Base-by-base conservation (phyloP, 2,888 invertebrate species). In the Cetonia aurata region DNA sequence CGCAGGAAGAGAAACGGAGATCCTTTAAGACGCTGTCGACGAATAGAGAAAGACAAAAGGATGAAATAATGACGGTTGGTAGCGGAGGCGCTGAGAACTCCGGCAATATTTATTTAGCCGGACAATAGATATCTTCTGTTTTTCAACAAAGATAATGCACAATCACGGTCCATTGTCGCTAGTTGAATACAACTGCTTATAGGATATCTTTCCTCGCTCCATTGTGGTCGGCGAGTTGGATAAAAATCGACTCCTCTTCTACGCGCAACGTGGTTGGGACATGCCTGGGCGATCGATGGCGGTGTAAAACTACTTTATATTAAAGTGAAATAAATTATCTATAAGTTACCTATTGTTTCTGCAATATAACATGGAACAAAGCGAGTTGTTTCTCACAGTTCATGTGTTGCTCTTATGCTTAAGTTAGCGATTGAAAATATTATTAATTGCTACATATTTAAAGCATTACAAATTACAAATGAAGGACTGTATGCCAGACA, bases 91-190 rank as follows among this genome's bases (percentile, higher is more conserved):
- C 71, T 67, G 71, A 67, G 71, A 71, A 71, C 72, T 66, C 41
- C 59, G 78, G 78, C 76, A 80, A 81, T 81, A 81, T 81, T 81
- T 81, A 81, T 81, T 79, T 80, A 79, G 78, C 75, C 77, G 76
- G 77, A 81, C 81, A 81, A 81, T 81, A 79, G 80, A 79, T 79
- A 79, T 80, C 80, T 78, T 79, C 76, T 77, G 78, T 80, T 80
- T 79, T 77, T 74, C 77, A 80, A 79, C 79, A 79, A 77, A 81
- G 81, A 81, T 82, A 81, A 74, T 79, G 81, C 82, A 79, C 78
- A 79, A 80, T 82, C 82, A 81, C 80, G 80, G 79, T 79, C 79
- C 78, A 80, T 81, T 81, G 82, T 81, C 81, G 77, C 80, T 76
- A 76, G 72, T 76, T 79, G 77, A 79, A 80, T 77, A 76, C 77